Evolutionary conservation across 2,797 vertebrate genomes (phyloP), one percentile per base, ranked within the genome.

Genomic region (Acomys russatus): DNA sequence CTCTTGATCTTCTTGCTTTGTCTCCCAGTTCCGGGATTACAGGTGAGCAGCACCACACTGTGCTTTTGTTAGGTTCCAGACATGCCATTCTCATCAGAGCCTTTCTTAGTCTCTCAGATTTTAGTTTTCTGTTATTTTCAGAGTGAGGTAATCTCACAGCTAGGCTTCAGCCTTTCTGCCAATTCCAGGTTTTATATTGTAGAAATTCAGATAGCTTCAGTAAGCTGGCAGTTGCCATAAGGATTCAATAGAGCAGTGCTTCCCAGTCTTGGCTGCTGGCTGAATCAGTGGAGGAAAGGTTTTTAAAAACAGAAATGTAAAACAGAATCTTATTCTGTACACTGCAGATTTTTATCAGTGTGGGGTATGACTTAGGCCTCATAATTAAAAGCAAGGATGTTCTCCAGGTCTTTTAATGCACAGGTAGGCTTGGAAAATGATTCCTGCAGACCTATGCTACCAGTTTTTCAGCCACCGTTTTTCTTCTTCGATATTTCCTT

Each of bases 401-500:
- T 92, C 89, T 96, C 51, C 3, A 61, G 20, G 22, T 83, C 54
- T 94, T 82, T 77, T 95, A 76, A 80, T 44, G 22, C 30, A 30
- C 28, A 71, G 33, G 59, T 59, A 90, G 9, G 44, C 90, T 64
- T 92, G 79, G 90, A 70, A 93, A 91, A 14, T 25, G 38, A 4
- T 89, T 91, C 12, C 51, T 94, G 59, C 63, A 76, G 61, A 83
- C 64, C 9, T 91, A 49, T 61, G 66, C 35, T 91, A 92, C 30
- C 4, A 80, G 92, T 78, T 70, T 96, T 33, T 94, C 22, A 94
- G 25, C 17, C 15, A 54, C 35, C n/a, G 9, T 88, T 84, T 93
- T 96, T 76, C 35, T 63, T 92, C 30, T 90, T 88, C 90, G 23
- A 83, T 89, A 73, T 92, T 92, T 95, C 6, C 9, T 64, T 3